phyloP scores from a whole-genome alignment of 1,140 invertebrate species.

The Temnothorax nylanderi region DNA sequence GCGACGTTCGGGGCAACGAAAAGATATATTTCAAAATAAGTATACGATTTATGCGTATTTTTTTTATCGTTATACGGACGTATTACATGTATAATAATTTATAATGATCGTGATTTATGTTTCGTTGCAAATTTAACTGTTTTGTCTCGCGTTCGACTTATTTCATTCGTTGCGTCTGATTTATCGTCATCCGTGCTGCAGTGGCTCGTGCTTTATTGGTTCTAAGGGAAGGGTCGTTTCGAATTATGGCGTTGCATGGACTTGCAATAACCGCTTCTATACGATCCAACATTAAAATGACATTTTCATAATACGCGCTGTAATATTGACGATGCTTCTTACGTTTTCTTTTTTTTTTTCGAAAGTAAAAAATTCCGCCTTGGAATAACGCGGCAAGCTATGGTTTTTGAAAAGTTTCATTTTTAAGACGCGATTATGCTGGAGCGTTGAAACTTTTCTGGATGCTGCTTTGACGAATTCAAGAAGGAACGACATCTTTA shows the following conservation, averaged over 20 bases:
- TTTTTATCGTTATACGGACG: not conserved
- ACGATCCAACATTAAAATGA: conserved; percentile 16
- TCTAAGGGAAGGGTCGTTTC: conserved; percentile 9
- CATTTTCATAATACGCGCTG: conserved; percentile 11
- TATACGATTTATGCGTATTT: not conserved
- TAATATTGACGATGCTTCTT: conserved; percentile 4
- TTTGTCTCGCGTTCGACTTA: not conserved
- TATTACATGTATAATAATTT: not conserved
- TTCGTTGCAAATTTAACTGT: not conserved
- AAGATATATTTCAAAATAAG: not conserved
- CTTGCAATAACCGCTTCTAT: conserved; percentile 12
- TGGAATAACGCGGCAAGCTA: not conserved
- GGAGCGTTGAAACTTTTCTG: conserved; percentile 23
- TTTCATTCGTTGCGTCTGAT: conserved; percentile 6
- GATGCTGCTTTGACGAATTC: conserved; percentile 38
- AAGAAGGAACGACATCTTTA: conserved; percentile 19
- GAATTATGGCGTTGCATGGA: conserved; percentile 19
- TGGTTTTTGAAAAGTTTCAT: conserved; percentile 3
- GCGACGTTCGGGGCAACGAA: not conserved
- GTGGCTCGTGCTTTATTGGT: conserved; percentile 30
- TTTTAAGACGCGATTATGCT: conserved; percentile 14
- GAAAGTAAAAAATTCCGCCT: not conserved
- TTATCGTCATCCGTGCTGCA: not conserved
- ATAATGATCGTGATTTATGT: conserved; percentile 10
- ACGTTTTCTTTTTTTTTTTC: not conserved